Evolutionary conservation across 2,113 vertebrate species (phyloP), one percentile per base, ranked within the genome.

Genomic region (Oncorhynchus keta): DNA sequence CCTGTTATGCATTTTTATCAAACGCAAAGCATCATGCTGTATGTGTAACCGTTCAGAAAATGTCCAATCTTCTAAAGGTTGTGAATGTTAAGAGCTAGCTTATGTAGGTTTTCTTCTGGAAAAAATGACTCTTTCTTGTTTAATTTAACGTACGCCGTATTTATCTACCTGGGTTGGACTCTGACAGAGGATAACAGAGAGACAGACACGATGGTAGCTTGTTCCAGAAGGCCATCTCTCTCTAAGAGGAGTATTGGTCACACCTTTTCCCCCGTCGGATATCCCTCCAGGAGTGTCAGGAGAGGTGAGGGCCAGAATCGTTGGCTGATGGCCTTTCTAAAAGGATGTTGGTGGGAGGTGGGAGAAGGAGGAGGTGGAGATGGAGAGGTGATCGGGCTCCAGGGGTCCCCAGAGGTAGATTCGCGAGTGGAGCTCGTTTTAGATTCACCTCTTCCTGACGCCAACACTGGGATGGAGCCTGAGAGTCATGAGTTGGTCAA

Each of bases 371-470:
- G 22, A 2, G 68, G 66, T 12, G 3, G 24, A 22, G 20, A 26
- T 67, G 51, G 85, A 86, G 86, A 86, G 86, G 82, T 79, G 82
- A 86, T 86, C 85, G 80, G 80, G 28, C 84, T 59, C 48, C 76
- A 18, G 49, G 45, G 57, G 26, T 89, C 92, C 79, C 85, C 3
- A 45, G 90, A 91, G 92, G 89, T 80, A 70, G 88, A 89, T 90
- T 87, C 90, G 88, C 76, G 59, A 92, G 89, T 88, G 77, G 82
- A 87, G 86, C 92, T 85, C 78, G 83, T 86, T 81, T 86, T 81
- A 30, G 81, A 83, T 89, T 93, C 92, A 93, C 92, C 92, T 94
- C 86, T 86, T 76, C 13, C 76, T 92, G 92, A 92, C 92, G 88
- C 90, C 66, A 83, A 81, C 83, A 81, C 79, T 49, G 16, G 88